Conservation (phyloP, 2,888 invertebrate genomes). For the Zaprionus bogoriensis region DNA sequence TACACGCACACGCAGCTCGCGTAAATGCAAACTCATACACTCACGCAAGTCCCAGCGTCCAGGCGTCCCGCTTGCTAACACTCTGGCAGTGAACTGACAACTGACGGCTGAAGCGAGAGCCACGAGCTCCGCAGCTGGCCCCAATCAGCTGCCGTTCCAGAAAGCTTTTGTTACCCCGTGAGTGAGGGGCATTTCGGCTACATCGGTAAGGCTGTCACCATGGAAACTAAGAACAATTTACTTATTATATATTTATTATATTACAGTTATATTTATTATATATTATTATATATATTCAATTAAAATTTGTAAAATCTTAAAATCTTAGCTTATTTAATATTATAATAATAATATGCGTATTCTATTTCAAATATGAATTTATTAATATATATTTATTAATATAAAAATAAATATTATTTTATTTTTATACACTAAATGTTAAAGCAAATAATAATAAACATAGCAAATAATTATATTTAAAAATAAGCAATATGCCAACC, state of each 20-base stretch:
- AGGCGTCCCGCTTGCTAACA: slow-evolving; percentile 48
- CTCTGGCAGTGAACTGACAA: slow-evolving; percentile 75
- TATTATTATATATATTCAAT: too few relatives aligned
- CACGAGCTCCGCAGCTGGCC: slow-evolving; percentile 30
- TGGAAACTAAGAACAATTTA: too few relatives aligned
- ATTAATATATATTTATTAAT: not conserved
- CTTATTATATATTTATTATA: too few relatives aligned
- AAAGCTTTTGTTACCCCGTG: slow-evolving; percentile 53
- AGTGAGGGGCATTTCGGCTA: not conserved
- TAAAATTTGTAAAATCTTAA: too few relatives aligned
- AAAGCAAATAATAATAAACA: not conserved
- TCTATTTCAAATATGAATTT: not conserved
- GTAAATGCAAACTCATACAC: slow-evolving; percentile 5
- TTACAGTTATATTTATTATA: too few relatives aligned
- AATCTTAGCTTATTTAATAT: too few relatives aligned
- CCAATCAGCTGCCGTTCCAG: slow-evolving; percentile 45
- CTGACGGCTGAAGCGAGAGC: slow-evolving; percentile 42
- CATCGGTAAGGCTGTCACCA: not conserved
- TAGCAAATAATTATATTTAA: not conserved
- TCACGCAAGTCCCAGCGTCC: slow-evolving; percentile 9
- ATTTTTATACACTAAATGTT: not conserved
- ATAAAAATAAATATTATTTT: not conserved
- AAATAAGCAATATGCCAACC: not conserved
- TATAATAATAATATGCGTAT: too few relatives aligned
- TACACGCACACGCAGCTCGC: slow-evolving; percentile 9